A percentile compares a stretch with the other conserved stretches of the same genome.
Evolutionary conservation across 2,113 vertebrate species (phyloP).

Genomic region (Aldabrachelys gigantea): DNA sequence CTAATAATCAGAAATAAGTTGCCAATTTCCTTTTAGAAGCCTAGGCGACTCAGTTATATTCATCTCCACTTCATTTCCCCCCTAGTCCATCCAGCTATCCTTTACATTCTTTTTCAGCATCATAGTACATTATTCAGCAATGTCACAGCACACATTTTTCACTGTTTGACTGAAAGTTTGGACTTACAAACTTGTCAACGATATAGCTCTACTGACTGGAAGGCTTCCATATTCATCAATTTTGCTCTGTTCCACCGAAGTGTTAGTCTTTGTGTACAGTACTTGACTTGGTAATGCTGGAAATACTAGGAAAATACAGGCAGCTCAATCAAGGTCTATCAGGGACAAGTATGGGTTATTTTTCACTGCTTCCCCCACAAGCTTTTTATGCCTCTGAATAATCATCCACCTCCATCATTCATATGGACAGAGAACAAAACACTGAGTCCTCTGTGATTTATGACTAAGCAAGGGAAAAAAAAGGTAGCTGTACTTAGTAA

Average conservation of each 20-base stretch:
- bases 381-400: background rate
- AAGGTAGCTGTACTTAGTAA: background rate
- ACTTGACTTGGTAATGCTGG: background rate
- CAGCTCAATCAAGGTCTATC: background rate
- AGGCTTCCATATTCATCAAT: background rate
- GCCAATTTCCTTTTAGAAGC: background rate
- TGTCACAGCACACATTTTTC: background rate
- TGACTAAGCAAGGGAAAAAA: background rate
- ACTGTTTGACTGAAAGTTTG: background rate
- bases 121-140: background rate
- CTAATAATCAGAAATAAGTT: background rate
- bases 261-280: background rate
- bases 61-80: background rate
- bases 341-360: background rate
- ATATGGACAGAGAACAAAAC: fast-evolving
- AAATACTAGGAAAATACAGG: background rate
- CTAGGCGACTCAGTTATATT: background rate
- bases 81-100: background rate
- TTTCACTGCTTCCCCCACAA: background rate
- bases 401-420: background rate
- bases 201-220: fast-evolving
- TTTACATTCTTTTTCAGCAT: background rate
- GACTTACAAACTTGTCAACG: background rate
- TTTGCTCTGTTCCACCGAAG: background rate
- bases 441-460: background rate